phyloP scores from a whole-genome alignment of 2,113 vertebrate genomes.

The Sitta europaea region DNA sequence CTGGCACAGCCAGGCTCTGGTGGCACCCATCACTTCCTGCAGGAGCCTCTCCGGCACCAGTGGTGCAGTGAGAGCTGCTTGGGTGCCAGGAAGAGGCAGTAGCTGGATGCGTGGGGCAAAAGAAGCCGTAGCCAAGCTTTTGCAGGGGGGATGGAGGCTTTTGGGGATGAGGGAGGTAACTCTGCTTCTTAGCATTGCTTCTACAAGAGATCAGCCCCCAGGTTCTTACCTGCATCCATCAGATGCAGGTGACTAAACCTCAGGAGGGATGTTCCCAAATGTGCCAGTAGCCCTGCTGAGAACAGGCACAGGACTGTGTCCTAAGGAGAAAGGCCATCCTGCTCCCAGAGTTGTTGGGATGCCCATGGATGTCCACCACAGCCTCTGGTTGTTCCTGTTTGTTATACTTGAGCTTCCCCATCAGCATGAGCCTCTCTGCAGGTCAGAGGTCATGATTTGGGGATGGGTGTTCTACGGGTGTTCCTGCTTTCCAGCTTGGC shows the following conservation, averaged over 20 bases:
- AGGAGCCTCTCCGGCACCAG: not conserved
- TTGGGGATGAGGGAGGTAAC: not conserved
- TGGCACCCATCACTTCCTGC: not conserved
- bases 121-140: slow-evolving; percentile 53
- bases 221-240: not conserved
- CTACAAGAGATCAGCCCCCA: not conserved
- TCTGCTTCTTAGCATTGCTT: not conserved
- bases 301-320: fast-evolving
- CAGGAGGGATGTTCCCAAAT: not conserved
- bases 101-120: not conserved
- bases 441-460: not conserved
- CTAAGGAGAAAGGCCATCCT: not conserved
- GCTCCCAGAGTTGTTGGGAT: not conserved
- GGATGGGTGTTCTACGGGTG: not conserved
- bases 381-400: not conserved
- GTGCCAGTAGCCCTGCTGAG: not conserved
- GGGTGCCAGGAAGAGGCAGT: not conserved
- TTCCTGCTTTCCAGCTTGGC: not conserved
- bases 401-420: not conserved
- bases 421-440: not conserved
- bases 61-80: not conserved
- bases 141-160: not conserved
- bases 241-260: not conserved
- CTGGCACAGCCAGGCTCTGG: not conserved
- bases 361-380: not conserved